Conservation (phyloP, 2,888 invertebrate species). For the Nemoura dubitans region DNA sequence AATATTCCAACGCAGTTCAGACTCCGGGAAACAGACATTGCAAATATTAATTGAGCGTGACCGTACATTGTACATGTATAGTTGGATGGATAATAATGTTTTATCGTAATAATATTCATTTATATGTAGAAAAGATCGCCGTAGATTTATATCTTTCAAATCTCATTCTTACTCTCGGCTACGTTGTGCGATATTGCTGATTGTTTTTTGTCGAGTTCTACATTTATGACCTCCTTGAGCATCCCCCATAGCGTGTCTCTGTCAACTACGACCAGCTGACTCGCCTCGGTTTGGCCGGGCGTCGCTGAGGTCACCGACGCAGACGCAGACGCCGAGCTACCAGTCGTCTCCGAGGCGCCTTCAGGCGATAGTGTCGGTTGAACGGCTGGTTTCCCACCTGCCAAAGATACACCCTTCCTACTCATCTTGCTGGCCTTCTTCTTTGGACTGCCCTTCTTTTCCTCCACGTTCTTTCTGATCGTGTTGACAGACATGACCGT, state of each 20-base stretch:
- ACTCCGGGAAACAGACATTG: neutral
- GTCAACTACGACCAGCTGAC: slow-evolving; percentile 65
- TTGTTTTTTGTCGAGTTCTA: slow-evolving; percentile 54
- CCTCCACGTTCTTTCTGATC: neutral
- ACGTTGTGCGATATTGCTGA: neutral
- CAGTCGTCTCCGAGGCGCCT: neutral
- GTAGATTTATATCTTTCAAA: neutral
- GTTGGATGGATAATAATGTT: neutral
- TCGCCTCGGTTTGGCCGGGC: slow-evolving; percentile 54
- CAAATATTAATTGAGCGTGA: slow-evolving; percentile 12
- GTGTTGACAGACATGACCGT: slow-evolving; percentile 10
- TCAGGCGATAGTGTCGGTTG: neutral
- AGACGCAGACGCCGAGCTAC: neutral
- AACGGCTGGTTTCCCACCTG: neutral
- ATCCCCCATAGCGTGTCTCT: slow-evolving; percentile 71
- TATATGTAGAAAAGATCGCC: slow-evolving; percentile 9
- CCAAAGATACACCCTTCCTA: neutral
- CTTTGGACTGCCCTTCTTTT: neutral
- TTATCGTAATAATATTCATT: neutral
- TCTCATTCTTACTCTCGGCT: slow-evolving; percentile 23
- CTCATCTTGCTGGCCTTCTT: slow-evolving; percentile 8
- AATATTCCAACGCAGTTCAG: neutral
- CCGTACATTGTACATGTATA: neutral
- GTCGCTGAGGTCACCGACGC: slow-evolving; percentile 56
- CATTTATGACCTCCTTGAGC: slow-evolving; percentile 65